A percentile compares a stretch with the other conserved stretches of the same genome.
Evolutionary conservation across 1,140 invertebrate species (phyloP).

Genomic region (Epicauta chinensis): DNA sequence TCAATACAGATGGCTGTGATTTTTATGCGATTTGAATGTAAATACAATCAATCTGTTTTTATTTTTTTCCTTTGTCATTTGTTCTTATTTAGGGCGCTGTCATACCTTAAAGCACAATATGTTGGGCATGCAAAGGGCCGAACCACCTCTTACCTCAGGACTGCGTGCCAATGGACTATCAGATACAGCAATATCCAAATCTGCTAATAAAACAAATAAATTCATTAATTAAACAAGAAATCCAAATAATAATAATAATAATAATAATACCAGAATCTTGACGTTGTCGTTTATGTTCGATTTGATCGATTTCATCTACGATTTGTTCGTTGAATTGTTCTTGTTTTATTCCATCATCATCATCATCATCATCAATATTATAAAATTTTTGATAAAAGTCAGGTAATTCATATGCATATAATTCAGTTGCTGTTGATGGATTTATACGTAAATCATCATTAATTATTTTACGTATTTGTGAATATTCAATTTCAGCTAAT

Average conservation of each 20-base stretch:
- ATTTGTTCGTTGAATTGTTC: background rate
- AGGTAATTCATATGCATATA: constrained; percentile 47
- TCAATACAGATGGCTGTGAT: too few relatives aligned
- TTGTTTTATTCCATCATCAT: background rate
- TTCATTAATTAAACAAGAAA: background rate
- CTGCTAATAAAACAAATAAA: constrained; percentile 3
- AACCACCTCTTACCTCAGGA: constrained; percentile 62
- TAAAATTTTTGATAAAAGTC: background rate
- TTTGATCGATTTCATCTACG: too few relatives aligned
- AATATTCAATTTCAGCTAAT: constrained; percentile 62
- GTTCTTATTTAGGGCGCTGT: constrained; percentile 26
- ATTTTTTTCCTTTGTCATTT: constrained; percentile 27
- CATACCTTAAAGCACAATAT: constrained; percentile 73
- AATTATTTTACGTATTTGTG: constrained; percentile 48
- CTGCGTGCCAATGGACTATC: constrained; percentile 39
- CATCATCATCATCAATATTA: too few relatives aligned
- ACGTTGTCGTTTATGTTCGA: too few relatives aligned
- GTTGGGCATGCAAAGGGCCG: constrained; percentile 65
- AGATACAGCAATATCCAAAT: constrained; percentile 24
- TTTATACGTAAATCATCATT: constrained; percentile 34
- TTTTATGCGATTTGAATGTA: too few relatives aligned
- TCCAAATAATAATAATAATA: too few relatives aligned
- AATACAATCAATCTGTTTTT: background rate
- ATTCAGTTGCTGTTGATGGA: constrained; percentile 37
- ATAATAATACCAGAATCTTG: too few relatives aligned